Percentiles rank a stretch among this genome's conserved stretches.
Evolutionary conservation across 2,113 vertebrate genomes (phyloP).

Genomic region (Dasyurus viverrinus): DNA sequence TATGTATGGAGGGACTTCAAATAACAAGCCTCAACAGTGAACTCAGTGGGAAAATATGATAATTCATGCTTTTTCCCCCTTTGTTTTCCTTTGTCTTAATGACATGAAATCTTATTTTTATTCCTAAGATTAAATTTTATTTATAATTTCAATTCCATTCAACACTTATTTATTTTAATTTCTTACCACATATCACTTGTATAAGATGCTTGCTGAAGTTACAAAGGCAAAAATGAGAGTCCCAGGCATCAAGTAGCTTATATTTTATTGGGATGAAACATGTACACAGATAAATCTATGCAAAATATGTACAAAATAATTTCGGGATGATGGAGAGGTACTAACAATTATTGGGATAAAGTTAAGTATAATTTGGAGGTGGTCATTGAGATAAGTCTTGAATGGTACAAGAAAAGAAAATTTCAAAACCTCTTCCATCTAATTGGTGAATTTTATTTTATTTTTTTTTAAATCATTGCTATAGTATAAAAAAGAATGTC

Average conservation of each 20-base stretch:
- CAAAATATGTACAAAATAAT: neutral
- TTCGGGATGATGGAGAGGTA: neutral
- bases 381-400: neutral
- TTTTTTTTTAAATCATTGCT: neutral
- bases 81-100: neutral
- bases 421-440: neutral
- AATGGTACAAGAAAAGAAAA: neutral
- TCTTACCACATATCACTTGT: neutral
- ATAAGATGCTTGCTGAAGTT: neutral
- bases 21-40: conserved; percentile 43
- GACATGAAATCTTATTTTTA: neutral
- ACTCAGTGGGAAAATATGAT: neutral
- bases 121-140: neutral
- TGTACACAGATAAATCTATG: neutral
- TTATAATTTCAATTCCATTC: neutral
- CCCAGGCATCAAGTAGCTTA: neutral
- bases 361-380: neutral
- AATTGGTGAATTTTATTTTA: neutral
- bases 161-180: neutral
- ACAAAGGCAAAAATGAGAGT: neutral
- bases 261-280: neutral
- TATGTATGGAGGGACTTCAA: conserved; percentile 49
- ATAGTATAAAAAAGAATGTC: neutral
- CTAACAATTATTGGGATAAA: neutral
- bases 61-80: conserved; percentile 12